Evolutionary conservation across 2,888 invertebrate genomes (phyloP).

Genomic region (Dendrolimus houi): DNA sequence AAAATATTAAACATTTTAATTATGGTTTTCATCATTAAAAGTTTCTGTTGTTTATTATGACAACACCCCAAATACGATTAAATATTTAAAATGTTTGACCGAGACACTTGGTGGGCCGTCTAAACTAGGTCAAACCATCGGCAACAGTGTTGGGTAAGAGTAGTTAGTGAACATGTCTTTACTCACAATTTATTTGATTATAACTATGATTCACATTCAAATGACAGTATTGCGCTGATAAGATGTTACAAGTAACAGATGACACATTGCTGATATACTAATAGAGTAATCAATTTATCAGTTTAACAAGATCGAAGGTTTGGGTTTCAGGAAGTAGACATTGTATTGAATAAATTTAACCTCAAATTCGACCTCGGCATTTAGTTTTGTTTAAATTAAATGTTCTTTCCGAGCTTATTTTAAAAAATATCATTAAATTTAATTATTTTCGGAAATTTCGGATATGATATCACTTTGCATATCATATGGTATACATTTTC

Average conservation of each 20-base stretch:
- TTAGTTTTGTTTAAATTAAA: not conserved
- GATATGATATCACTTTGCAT: too few relatives aligned
- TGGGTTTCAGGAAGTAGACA: not conserved
- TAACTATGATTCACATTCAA: not conserved
- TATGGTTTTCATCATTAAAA: not conserved
- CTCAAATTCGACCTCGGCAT: not conserved
- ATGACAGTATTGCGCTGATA: not conserved
- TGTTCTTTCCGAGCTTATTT: not conserved
- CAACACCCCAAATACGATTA: too few relatives aligned
- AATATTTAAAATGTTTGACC: not conserved
- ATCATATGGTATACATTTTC: too few relatives aligned
- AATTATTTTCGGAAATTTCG: too few relatives aligned
- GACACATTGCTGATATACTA: not conserved
- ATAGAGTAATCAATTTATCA: not conserved
- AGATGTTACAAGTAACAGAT: not conserved
- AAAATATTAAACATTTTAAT: conserved; percentile 8
- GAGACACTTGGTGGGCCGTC: not conserved
- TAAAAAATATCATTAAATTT: not conserved
- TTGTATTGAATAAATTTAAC: not conserved
- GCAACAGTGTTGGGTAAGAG: not conserved
- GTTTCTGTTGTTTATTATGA: too few relatives aligned
- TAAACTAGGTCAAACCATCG: not conserved
- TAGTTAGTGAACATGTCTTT: not conserved
- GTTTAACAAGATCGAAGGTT: not conserved
- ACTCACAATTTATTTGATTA: not conserved